These are phyloP conservation scores for Columba livia DNA, from an alignment of 2,113 vertebrate species.

Conservation along the genomic window DNA sequence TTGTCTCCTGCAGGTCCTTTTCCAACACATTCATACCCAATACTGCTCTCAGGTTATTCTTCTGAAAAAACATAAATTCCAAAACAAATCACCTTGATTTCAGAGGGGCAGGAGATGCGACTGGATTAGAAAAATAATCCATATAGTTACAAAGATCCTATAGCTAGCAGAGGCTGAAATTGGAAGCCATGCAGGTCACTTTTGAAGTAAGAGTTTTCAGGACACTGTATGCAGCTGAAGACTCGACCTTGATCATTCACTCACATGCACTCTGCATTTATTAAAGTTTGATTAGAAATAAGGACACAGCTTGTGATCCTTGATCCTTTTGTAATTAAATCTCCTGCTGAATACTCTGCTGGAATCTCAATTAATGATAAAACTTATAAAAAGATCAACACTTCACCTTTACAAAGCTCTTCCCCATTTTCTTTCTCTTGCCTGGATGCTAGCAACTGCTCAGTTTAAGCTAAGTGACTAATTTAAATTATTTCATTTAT, in stretches of 20 bases:
- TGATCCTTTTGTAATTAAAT: background rate
- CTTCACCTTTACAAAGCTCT: background rate
- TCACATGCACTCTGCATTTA: rapidly evolving
- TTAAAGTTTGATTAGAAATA: background rate
- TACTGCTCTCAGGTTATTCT: background rate
- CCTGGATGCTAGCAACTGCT: background rate
- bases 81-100: background rate
- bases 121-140: background rate
- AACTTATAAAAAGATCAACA: background rate
- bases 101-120: background rate
- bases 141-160: background rate
- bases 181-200: background rate
- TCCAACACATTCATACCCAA: background rate
- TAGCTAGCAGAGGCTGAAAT: background rate
- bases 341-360: background rate
- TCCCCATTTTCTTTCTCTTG: background rate
- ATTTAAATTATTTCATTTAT: background rate
- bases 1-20: background rate
- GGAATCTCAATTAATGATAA: background rate
- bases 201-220: background rate
- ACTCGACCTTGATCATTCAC: background rate
- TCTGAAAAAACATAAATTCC: background rate
- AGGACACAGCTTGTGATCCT: background rate
- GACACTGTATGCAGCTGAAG: background rate
- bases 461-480: background rate